A percentile compares a stretch with the other conserved stretches of the same genome.
Conservation (phyloP, 2,113 vertebrate species). For the Talpa occidentalis region DNA sequence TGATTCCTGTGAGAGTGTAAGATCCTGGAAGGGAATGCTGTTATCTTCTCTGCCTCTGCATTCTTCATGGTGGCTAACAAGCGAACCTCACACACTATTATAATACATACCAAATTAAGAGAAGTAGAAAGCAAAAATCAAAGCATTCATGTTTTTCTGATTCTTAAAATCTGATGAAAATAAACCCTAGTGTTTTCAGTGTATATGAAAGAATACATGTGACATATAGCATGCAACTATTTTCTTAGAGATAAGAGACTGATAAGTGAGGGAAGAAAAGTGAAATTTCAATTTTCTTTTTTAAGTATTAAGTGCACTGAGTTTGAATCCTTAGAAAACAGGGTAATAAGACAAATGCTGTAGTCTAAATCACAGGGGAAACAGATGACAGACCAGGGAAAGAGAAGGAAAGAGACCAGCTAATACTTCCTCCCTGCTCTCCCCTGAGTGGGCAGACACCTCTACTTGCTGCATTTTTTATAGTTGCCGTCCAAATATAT, state of each 20-base stretch:
- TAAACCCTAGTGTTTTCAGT: neutral
- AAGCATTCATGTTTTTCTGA: constrained; percentile 1
- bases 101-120: neutral
- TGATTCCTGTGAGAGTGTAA: neutral
- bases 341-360: neutral
- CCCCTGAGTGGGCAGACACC: neutral
- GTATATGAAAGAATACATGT: neutral
- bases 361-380: neutral
- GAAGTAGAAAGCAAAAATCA: neutral
- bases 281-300: constrained; percentile 24
- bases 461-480: neutral
- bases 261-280: neutral
- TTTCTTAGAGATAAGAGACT: neutral
- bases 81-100: neutral
- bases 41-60: neutral
- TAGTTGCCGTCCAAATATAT: neutral
- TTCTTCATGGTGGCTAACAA: neutral
- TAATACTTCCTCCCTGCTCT: neutral
- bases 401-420: neutral
- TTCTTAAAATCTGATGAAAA: constrained; percentile 24
- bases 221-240: neutral
- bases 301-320: constrained; percentile 8
- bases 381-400: neutral
- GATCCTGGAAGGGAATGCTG: neutral
- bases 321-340: neutral